A percentile compares a stretch with the other conserved stretches of the same genome.
Conservation (phyloP, 2,888 invertebrate genomes). For the Heteromurus nitidus region DNA sequence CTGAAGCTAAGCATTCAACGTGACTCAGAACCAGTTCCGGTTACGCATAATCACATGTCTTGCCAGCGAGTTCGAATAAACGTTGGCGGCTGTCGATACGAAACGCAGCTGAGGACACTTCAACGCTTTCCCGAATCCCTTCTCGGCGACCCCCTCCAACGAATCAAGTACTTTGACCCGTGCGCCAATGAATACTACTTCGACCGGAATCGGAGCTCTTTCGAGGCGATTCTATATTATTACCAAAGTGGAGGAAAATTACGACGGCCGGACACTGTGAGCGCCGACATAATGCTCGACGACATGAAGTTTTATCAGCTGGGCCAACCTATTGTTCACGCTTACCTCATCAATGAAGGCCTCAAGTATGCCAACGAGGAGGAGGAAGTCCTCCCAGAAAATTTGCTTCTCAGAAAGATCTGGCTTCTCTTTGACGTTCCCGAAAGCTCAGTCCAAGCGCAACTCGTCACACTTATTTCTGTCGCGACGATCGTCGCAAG, state of each 20-base stretch:
- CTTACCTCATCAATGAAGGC: slow-evolving; percentile 45
- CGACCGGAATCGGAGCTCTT: slow-evolving; percentile 64
- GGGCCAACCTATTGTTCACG: slow-evolving; percentile 13
- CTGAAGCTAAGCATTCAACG: neutral
- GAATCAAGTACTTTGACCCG: slow-evolving; percentile 56
- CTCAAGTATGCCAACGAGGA: neutral
- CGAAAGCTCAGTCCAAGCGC: slow-evolving; percentile 78
- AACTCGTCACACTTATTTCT: slow-evolving; percentile 78
- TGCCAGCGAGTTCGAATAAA: slow-evolving; percentile 56
- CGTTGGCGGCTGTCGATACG: slow-evolving; percentile 54
- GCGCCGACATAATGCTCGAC: slow-evolving; percentile 53
- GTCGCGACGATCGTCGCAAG: slow-evolving; percentile 78
- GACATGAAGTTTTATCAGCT: slow-evolving; percentile 63
- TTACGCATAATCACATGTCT: slow-evolving; percentile 26
- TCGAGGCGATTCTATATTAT: slow-evolving; percentile 68
- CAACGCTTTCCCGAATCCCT: slow-evolving; percentile 58
- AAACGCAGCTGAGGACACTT: slow-evolving; percentile 57
- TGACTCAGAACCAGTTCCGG: slow-evolving; percentile 3
- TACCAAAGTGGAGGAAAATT: slow-evolving; percentile 65
- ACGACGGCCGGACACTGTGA: slow-evolving; percentile 50
- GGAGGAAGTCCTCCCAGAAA: slow-evolving; percentile 75
- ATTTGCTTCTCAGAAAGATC: slow-evolving; percentile 77
- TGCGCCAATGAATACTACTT: slow-evolving; percentile 64
- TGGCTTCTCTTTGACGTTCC: slow-evolving; percentile 80
- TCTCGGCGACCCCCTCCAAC: slow-evolving; percentile 45